A percentile compares a stretch with the other conserved stretches of the same genome.
phyloP scores from a whole-genome alignment of 2,113 vertebrate species.

The Chamaea fasciata region DNA sequence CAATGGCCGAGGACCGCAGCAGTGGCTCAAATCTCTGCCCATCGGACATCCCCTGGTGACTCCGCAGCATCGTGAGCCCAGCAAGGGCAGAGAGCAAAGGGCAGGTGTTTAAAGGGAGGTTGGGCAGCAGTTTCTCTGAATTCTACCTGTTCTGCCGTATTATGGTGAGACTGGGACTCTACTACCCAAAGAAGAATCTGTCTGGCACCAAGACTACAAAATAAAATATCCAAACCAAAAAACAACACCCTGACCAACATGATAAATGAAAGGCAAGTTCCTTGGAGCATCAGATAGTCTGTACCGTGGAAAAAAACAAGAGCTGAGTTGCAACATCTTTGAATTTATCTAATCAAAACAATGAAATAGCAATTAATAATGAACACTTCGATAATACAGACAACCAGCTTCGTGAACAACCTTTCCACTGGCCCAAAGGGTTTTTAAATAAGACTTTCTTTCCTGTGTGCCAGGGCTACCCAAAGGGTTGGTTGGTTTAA shows the following conservation, averaged over 20 bases:
- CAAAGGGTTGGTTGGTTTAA: background rate
- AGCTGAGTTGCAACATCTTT: conserved; percentile 52
- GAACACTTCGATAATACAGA: conserved; percentile 15
- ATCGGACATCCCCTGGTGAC: background rate
- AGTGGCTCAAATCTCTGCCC: background rate
- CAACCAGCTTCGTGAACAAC: background rate
- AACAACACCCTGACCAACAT: conserved; percentile 3
- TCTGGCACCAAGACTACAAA: background rate
- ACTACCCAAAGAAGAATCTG: background rate
- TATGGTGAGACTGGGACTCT: background rate
- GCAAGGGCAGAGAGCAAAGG: background rate
- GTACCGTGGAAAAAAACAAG: background rate
- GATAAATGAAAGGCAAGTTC: conserved; percentile 64
- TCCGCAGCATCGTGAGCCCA: rapidly evolving
- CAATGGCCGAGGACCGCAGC: background rate
- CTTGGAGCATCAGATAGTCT: conserved; percentile 54
- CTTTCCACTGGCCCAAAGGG: background rate
- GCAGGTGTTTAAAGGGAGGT: background rate
- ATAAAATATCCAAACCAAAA: background rate
- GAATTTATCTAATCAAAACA: conserved; percentile 64
- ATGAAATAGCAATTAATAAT: conserved; percentile 58
- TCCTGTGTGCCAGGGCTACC: background rate
- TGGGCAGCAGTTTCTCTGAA: background rate
- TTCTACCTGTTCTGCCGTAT: background rate
- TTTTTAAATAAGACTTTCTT: background rate